Base-by-base conservation (phyloP, 2,888 invertebrate genomes). In the Sialis lutaria region DNA sequence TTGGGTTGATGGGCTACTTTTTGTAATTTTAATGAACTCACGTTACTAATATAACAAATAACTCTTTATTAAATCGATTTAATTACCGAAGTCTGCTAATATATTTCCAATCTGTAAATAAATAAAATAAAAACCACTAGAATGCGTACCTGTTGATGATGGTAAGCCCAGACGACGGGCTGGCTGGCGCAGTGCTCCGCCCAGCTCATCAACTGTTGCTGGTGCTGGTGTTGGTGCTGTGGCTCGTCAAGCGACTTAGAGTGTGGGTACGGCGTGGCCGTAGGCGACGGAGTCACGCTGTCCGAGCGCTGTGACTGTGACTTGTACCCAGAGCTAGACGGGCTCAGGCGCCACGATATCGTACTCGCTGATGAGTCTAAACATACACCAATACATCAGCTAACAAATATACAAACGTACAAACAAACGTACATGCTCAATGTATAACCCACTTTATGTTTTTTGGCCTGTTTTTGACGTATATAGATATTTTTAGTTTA, bases 271-370 rank as follows among this genome's bases (percentile, higher is more conserved):
- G 67, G 65, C n/a, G 65, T 65, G 10, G 65, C 80, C 32, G 82
- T 82, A 4, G 83, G 83, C 33, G 83, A 83, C 0, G 83, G 82
- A 12, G 82, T 82, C 50, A 82, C 76, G n/a, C 82, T 82, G 60
- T 82, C 83, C 2, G 81, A 81, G 45, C 81, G 69, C 52, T 79
- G 72, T 45, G 80, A 80, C 56, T 81, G 77, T 1, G 82, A 82
- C 62, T 82, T 82, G 65, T 83, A 83, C 0, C 83, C 83, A 0
- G 82, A 82, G 58, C 81, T 82, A 9, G 81, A 80, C 0, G 83
- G 82, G 47, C 82, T 82, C 43, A 82, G 59, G 1, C 82, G 72
- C 68, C 82, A 82, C 51, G 73, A 72, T 30, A 71, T 70, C n/a
- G 42, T 33, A 60, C 73, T 74, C 45, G 73, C 72, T 48, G 70